Conservation (phyloP, 2,113 vertebrate species). For the Arvicanthis niloticus region DNA sequence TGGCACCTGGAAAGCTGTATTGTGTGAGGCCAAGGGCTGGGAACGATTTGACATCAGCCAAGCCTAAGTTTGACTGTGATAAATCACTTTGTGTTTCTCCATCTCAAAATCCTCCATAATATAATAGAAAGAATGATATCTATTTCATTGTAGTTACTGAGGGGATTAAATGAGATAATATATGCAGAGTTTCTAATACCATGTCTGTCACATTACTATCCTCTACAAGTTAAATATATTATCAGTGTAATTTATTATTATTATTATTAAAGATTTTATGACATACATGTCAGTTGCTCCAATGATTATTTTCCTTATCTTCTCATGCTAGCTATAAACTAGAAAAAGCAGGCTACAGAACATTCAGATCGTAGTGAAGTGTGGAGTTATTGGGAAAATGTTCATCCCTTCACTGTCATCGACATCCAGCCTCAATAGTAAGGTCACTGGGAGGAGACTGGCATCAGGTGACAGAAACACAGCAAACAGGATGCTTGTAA, state of each 20-base stretch:
- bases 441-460: background rate
- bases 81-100: background rate
- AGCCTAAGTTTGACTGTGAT: background rate
- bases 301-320: background rate
- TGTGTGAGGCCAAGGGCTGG: no score
- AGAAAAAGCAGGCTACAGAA: slow-evolving; percentile 10
- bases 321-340: background rate
- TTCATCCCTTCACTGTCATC: background rate
- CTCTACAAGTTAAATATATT: background rate
- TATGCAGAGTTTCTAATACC: background rate
- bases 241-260: background rate
- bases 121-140: background rate
- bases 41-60: background rate
- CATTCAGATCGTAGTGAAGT: background rate
- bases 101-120: background rate
- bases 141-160: background rate
- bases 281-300: background rate
- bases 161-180: background rate
- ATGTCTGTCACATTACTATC: background rate
- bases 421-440: background rate
- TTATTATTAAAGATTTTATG: background rate
- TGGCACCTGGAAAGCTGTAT: background rate
- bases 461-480: background rate
- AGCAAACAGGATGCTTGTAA: background rate
- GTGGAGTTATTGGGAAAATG: background rate